Percentiles rank a stretch among this genome's conserved stretches.
Evolutionary conservation across 2,113 vertebrate species (phyloP).

Genomic region (Anhinga rufa): DNA sequence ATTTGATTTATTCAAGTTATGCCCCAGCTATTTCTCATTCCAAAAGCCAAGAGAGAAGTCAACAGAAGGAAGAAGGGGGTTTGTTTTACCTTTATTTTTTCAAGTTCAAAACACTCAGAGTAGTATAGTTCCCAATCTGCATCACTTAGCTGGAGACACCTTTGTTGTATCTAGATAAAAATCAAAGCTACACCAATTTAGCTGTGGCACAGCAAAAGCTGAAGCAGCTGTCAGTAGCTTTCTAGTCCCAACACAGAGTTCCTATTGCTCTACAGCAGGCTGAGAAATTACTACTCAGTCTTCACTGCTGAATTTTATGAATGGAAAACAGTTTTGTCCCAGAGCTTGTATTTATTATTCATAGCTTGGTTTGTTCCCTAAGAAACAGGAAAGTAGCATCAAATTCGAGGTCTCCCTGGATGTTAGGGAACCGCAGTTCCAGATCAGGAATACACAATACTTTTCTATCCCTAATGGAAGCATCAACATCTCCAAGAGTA

Average conservation of each 20-base stretch:
- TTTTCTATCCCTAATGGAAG: background rate
- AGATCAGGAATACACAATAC: background rate
- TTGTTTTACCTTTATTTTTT: background rate
- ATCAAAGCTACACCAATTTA: background rate
- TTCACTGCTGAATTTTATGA: slow-evolving; percentile 3
- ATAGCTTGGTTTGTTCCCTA: background rate
- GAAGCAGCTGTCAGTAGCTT: background rate
- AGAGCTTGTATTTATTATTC: slow-evolving; percentile 19
- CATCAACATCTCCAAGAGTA: background rate
- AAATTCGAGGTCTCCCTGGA: background rate
- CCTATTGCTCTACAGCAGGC: background rate
- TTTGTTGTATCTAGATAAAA: background rate
- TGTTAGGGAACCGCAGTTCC: background rate
- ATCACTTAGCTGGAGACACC: background rate
- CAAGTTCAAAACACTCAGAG: background rate
- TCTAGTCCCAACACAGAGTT: background rate
- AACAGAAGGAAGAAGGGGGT: background rate
- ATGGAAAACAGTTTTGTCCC: background rate
- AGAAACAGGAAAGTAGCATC: background rate
- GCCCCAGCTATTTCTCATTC: background rate
- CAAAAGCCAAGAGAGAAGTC: background rate
- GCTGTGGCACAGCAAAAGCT: background rate
- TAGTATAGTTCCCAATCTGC: background rate
- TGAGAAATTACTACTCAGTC: background rate
- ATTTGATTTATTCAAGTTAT: background rate